Conservation (phyloP, 2,113 vertebrate genomes). For the Pollimyrus isidori region DNA sequence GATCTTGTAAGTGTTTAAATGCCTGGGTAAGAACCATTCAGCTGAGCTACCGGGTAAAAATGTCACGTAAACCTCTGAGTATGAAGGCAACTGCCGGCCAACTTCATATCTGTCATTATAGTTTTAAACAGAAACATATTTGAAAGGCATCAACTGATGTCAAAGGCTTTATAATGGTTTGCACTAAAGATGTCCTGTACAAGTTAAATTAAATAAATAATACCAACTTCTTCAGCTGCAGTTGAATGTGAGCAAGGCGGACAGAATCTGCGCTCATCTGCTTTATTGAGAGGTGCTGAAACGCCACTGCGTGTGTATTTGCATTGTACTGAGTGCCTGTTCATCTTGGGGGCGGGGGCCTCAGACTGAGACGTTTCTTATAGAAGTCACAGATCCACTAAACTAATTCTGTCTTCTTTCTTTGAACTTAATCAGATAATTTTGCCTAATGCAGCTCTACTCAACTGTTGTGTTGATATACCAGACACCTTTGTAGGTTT, state of each 20-base stretch:
- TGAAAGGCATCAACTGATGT: neutral
- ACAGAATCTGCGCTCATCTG: neutral
- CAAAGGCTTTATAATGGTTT: neutral
- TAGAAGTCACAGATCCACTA: neutral
- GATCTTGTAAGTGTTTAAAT: neutral
- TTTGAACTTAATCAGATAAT: neutral
- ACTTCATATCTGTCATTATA: neutral
- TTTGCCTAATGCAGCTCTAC: neutral
- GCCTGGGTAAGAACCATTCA: neutral
- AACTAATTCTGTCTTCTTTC: neutral
- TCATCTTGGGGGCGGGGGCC: too few relatives aligned
- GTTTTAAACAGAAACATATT: neutral
- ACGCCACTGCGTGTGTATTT: neutral
- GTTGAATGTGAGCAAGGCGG: neutral
- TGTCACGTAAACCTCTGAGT: neutral
- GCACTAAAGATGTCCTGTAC: neutral
- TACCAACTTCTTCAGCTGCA: neutral
- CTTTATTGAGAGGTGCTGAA: neutral
- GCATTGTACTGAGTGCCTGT: neutral
- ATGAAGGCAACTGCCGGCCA: neutral
- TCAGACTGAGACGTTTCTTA: neutral
- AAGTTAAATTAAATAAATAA: neutral
- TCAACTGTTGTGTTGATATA: neutral
- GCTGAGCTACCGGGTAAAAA: neutral
- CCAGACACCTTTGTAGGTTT: neutral